A percentile compares a stretch with the other conserved stretches of the same genome.
Evolutionary conservation across 2,797 vertebrate species (phyloP).

Genomic region (Steatocranus sp.): DNA sequence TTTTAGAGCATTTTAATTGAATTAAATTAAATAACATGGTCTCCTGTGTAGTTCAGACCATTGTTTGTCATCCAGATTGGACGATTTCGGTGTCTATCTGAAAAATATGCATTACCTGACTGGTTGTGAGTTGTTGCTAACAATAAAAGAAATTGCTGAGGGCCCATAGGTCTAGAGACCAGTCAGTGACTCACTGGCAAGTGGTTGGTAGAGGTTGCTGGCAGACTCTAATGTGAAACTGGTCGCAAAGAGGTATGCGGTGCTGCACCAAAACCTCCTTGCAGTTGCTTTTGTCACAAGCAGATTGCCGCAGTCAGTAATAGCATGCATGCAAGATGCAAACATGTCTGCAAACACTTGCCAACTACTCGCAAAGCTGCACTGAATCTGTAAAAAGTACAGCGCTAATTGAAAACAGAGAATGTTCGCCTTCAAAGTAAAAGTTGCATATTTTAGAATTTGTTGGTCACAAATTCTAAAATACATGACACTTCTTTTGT

Average conservation of each 20-base stretch:
- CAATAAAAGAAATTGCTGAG: not conserved
- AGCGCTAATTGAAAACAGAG: rapidly evolving
- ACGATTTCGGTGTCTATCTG: not conserved
- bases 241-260: not conserved
- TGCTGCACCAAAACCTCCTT: not conserved
- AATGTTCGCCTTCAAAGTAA: not conserved
- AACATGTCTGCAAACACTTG: not conserved
- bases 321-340: not conserved
- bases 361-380: not conserved
- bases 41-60: not conserved
- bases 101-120: not conserved
- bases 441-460: not conserved
- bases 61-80: not conserved
- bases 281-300: not conserved
- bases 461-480: not conserved
- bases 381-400: not conserved
- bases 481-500: not conserved
- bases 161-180: not conserved
- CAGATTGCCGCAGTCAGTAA: rapidly evolving
- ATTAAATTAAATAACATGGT: not conserved
- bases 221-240: not conserved
- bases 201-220: not conserved
- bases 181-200: not conserved
- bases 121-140: not conserved
- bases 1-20: not conserved